Percentiles rank a stretch among this genome's conserved stretches.
These are phyloP conservation scores for Porites australiensis DNA, from an alignment of 64 coral and sea anemone genomes.

Conservation along the genomic window DNA sequence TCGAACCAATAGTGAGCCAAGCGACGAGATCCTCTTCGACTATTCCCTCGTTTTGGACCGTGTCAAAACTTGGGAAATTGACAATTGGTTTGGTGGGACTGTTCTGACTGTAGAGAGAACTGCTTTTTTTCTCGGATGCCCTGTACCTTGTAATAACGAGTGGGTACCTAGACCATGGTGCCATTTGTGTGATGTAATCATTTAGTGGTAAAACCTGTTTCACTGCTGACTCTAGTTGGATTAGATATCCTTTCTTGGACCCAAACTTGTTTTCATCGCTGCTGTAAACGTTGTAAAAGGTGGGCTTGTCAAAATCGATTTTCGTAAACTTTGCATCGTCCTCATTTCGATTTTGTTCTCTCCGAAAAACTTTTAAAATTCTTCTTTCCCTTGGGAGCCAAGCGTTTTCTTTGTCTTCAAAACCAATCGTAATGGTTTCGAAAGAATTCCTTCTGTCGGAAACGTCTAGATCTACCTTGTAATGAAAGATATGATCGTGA, in stretches of 20 bases:
- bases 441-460: neutral
- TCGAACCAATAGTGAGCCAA: constrained; percentile 43
- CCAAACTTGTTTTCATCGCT: constrained; percentile 7
- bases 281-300: constrained; percentile 10
- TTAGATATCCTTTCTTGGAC: constrained; percentile 18
- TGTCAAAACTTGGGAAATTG: constrained; percentile 40
- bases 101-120: constrained; percentile 71
- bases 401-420: neutral
- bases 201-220: constrained; percentile 11
- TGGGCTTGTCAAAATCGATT: constrained; percentile 12
- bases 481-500: constrained; percentile 41
- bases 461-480: constrained; percentile 53
- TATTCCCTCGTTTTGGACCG: neutral
- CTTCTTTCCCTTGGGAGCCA: neutral
- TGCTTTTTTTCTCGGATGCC: constrained; percentile 39
- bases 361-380: neutral
- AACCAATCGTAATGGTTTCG: neutral
- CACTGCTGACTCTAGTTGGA: neutral
- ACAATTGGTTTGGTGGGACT: constrained; percentile 28
- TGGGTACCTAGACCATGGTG: constrained; percentile 22
- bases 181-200: constrained; percentile 4
- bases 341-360: neutral
- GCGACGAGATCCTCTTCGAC: constrained; percentile 15
- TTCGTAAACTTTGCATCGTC: neutral
- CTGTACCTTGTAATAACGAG: constrained; percentile 41